Evolutionary conservation across 2,797 vertebrate species (phyloP).

Genomic region (Coranthus polyacanthus): DNA sequence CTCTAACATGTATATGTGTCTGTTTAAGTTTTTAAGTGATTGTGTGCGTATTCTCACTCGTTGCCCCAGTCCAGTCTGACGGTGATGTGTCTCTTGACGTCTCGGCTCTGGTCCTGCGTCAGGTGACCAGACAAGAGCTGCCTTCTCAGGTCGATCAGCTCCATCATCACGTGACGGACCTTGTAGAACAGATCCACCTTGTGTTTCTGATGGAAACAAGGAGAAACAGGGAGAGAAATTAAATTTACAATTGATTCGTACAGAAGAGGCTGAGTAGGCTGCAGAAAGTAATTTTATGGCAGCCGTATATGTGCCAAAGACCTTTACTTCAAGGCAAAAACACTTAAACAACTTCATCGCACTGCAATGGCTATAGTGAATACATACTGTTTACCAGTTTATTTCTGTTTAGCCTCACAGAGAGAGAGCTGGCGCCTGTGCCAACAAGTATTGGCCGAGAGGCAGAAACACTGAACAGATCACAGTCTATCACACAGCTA

Average conservation of each 20-base stretch:
- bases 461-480: slow-evolving; percentile 17
- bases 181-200: slow-evolving; percentile 97
- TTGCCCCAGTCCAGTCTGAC: slow-evolving; percentile 97
- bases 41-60: slow-evolving; percentile 86
- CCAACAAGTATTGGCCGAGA: slow-evolving; percentile 1
- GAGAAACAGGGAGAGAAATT: background rate
- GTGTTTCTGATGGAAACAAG: slow-evolving; percentile 85
- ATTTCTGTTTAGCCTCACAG: background rate
- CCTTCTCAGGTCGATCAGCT: slow-evolving; percentile 93
- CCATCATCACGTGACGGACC: slow-evolving; percentile 97
- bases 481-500: slow-evolving; percentile 6
- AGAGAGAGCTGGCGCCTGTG: background rate
- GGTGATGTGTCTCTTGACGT: slow-evolving; percentile 94
- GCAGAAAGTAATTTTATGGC: background rate
- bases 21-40: background rate
- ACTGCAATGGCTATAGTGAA: slow-evolving; percentile 5
- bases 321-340: background rate
- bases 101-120: slow-evolving; percentile 93
- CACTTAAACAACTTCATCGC: slow-evolving; percentile 3
- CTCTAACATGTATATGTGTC: background rate
- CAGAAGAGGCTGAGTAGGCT: background rate
- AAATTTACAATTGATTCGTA: background rate
- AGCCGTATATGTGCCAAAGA: background rate
- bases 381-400: background rate
- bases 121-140: slow-evolving; percentile 94